Percentiles rank a stretch among this genome's conserved stretches.
Conservation (phyloP, 2,888 invertebrate genomes). For the Eutolmus rufibarbis region DNA sequence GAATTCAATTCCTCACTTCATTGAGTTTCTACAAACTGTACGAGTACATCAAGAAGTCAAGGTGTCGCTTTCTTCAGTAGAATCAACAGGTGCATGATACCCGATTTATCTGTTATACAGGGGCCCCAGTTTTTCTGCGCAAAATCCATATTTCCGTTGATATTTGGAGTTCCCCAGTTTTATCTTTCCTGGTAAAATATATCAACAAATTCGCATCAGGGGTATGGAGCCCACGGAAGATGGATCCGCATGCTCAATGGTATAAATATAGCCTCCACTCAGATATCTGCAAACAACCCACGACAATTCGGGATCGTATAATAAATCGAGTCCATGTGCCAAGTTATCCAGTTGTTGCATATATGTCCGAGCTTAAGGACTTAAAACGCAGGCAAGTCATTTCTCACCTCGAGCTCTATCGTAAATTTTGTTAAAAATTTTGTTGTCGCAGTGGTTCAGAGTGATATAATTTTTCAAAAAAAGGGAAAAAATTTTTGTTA, state of each 20-base stretch:
- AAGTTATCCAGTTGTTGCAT: constrained; percentile 45
- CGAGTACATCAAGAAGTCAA: background rate
- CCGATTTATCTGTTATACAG: background rate
- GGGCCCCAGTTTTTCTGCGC: background rate
- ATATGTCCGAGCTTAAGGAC: constrained; percentile 42
- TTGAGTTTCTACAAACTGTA: background rate
- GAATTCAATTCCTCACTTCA: background rate
- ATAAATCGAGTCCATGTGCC: constrained; percentile 35
- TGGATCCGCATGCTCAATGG: background rate
- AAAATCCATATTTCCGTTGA: background rate
- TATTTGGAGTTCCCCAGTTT: background rate
- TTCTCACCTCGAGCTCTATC: background rate
- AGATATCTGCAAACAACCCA: constrained; percentile 21
- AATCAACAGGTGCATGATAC: background rate
- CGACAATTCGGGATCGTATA: constrained; percentile 31
- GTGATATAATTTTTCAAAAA: background rate
- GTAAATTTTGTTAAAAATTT: background rate
- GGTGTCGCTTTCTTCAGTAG: background rate
- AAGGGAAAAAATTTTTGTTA: background rate
- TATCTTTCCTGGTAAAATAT: background rate
- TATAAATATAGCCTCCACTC: constrained; percentile 14
- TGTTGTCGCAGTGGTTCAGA: background rate
- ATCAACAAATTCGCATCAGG: background rate
- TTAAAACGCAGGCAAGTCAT: background rate
- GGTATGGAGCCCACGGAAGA: background rate